Evolutionary conservation across 2,797 vertebrate genomes (phyloP).

Genomic region (Sebastes vulpes): DNA sequence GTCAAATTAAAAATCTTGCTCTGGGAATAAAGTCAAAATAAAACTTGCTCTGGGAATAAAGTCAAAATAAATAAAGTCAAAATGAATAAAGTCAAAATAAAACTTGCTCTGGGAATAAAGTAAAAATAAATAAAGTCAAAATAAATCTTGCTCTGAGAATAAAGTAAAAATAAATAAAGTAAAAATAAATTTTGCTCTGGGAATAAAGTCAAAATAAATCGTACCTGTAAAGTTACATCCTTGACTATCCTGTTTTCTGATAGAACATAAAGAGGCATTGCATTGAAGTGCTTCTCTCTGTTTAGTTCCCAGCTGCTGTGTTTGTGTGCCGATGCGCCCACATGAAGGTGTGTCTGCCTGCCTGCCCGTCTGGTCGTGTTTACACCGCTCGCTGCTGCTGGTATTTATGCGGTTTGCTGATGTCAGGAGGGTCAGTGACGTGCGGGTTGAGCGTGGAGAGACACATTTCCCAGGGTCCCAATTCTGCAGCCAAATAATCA

Average conservation of each 20-base stretch:
- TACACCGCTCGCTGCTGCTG: constrained; percentile 30
- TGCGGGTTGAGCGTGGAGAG: not conserved
- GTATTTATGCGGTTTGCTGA: constrained; percentile 74
- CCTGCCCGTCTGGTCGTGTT: constrained; percentile 21
- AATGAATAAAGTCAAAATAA: not conserved
- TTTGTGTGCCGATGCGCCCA: constrained; percentile 1
- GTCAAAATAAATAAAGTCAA: no score
- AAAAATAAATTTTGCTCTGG: not conserved
- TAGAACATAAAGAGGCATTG: not conserved
- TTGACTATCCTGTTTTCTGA: not conserved
- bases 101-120: not conserved
- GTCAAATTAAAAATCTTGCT: no score
- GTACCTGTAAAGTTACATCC: not conserved
- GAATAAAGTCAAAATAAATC: no score
- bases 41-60: no score
- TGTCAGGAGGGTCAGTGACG: constrained; percentile 74
- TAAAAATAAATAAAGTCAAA: no score
- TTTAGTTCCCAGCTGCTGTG: not conserved
- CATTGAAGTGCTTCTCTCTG: not conserved
- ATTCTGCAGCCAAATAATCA: constrained; percentile 1
- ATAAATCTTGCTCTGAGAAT: not conserved
- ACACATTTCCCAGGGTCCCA: constrained; percentile 36
- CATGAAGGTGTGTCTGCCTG: constrained; percentile 19
- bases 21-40: no score
- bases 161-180: no score